Conservation (phyloP, 2,888 invertebrate genomes). For the Leptogaster cylindrica region DNA sequence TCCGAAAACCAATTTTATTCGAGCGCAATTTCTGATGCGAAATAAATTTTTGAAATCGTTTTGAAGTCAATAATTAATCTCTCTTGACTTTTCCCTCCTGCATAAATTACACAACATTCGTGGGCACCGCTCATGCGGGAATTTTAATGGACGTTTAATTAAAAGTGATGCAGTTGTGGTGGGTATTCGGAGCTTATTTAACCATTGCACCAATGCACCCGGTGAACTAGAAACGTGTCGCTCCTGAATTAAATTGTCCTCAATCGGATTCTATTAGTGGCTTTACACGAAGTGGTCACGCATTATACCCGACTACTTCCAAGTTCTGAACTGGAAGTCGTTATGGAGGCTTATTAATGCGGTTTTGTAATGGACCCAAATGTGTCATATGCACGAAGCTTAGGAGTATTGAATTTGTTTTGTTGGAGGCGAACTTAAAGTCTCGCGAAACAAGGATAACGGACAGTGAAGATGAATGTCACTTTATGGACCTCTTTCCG, state of each 20-base stretch:
- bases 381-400: no score
- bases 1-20: background rate
- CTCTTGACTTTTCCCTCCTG: background rate
- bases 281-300: constrained; percentile 16
- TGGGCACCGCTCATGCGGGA: constrained; percentile 5
- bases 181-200: constrained; percentile 7
- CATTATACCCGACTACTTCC: constrained; percentile 10
- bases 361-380: no score
- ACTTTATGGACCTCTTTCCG: no score
- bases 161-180: constrained; percentile 7
- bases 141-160: constrained; percentile 31
- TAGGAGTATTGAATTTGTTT: no score
- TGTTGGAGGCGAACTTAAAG: no score
- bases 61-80: constrained; percentile 9
- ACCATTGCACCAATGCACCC: background rate
- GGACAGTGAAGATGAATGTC: no score
- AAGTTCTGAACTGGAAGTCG: no score
- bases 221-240: background rate
- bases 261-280: constrained; percentile 22
- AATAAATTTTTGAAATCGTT: constrained; percentile 24
- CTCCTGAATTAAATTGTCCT: constrained; percentile 27
- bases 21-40: background rate
- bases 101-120: no score
- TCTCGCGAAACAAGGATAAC: no score
- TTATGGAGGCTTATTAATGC: no score